phyloP scores from a whole-genome alignment of 1,140 invertebrate species.

The Rhysida immarginata region DNA sequence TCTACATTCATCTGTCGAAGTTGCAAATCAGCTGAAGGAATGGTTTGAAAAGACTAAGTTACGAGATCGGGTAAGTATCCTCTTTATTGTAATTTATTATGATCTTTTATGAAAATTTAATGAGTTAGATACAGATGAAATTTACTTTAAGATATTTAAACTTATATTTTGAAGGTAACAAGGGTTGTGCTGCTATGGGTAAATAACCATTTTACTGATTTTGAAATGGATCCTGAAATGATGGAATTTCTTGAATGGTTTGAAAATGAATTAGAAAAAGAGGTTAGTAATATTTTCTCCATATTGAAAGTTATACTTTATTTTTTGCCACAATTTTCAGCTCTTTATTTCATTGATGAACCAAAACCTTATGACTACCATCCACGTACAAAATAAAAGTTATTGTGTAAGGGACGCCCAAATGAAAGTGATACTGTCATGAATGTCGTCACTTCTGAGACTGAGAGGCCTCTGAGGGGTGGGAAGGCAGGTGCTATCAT shows the following conservation, averaged over 20 bases:
- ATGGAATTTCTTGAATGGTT: conserved; percentile 93
- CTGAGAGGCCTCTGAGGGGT: too few species aligned
- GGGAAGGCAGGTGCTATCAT: too few species aligned
- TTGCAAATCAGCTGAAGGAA: conserved; percentile 70
- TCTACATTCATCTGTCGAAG: conserved; percentile 62
- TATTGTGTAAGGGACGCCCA: too few species aligned
- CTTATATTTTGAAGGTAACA: conserved; percentile 48
- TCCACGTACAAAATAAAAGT: too few species aligned
- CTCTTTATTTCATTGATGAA: too few species aligned
- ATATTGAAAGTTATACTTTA: neutral
- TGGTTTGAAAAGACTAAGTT: conserved; percentile 65
- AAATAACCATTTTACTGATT: conserved; percentile 98
- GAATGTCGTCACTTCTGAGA: too few species aligned
- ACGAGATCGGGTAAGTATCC: conserved; percentile 43
- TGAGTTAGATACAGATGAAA: too few species aligned
- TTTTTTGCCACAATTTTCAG: neutral
- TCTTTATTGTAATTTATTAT: neutral
- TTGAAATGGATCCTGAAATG: conserved; percentile 90
- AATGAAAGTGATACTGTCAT: too few species aligned
- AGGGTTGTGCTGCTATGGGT: conserved; percentile 93
- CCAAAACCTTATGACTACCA: too few species aligned
- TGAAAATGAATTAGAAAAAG: conserved; percentile 63
- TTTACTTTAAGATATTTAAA: too few species aligned
- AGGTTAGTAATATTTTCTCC: conserved; percentile 35
- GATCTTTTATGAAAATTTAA: too few species aligned